Evolutionary conservation across 2,113 vertebrate species (phyloP).

Genomic region (Oxygymnocypris stewartii): DNA sequence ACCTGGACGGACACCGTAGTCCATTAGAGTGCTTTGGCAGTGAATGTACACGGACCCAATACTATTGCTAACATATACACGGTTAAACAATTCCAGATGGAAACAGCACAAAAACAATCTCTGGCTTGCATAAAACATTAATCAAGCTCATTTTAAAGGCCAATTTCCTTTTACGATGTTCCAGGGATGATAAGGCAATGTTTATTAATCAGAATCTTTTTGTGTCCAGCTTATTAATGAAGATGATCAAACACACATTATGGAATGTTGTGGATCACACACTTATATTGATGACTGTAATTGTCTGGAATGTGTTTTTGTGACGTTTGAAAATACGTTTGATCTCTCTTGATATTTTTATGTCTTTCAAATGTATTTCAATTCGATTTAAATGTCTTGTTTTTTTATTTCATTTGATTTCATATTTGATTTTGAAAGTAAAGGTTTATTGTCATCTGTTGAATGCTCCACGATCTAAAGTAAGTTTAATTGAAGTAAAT

Average conservation of each 20-base stretch:
- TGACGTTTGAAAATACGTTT: too few relatives aligned
- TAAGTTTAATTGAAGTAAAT: not conserved
- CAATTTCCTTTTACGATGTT: not conserved
- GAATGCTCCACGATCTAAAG: not conserved
- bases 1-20: conserved; percentile 16
- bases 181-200: too few relatives aligned
- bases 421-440: not conserved
- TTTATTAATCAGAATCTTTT: too few relatives aligned
- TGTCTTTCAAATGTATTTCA: not conserved
- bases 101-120: not conserved
- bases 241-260: too few relatives aligned
- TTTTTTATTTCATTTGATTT: not conserved
- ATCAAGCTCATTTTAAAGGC: too few relatives aligned
- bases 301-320: too few relatives aligned
- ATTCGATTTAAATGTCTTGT: not conserved
- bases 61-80: not conserved
- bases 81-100: not conserved
- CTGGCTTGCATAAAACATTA: too few relatives aligned
- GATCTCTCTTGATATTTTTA: too few relatives aligned
- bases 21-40: conserved; percentile 7
- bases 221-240: too few relatives aligned
- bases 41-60: conserved; percentile 11
- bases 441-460: not conserved
- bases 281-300: too few relatives aligned
- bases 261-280: too few relatives aligned